Evolutionary conservation across 2,797 vertebrate genomes (phyloP).

Genomic region (Labroides dimidiatus): DNA sequence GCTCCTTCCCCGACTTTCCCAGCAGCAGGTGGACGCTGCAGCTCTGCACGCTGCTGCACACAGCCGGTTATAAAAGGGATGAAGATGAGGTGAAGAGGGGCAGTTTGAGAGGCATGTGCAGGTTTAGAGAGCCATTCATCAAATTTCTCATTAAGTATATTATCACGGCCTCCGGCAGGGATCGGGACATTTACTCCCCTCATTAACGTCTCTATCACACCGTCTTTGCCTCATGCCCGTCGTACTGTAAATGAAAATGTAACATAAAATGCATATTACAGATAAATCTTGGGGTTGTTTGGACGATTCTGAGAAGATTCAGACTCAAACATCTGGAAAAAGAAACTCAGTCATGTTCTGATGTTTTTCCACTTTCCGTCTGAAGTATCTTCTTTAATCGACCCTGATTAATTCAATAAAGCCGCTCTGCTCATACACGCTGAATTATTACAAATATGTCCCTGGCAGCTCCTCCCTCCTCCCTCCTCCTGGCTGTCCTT

Average conservation of each 20-base stretch:
- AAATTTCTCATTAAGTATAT: constrained; percentile 59
- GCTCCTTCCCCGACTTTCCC: constrained; percentile 34
- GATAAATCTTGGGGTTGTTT: not conserved
- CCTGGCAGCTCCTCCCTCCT: no score
- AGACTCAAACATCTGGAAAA: constrained; percentile 17
- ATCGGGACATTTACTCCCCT: constrained; percentile 35
- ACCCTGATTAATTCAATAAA: constrained; percentile 33
- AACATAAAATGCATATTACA: not conserved
- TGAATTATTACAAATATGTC: not conserved
- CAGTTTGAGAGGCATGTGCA: no score
- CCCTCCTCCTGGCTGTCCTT: constrained; percentile 25
- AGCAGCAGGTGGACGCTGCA: not conserved
- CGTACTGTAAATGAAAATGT: not conserved
- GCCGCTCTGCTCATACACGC: constrained; percentile 13
- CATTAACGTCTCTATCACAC: constrained; percentile 48
- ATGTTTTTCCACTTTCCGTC: not conserved
- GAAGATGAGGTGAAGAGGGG: constrained; percentile 13
- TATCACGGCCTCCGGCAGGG: constrained; percentile 19
- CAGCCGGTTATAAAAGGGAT: constrained; percentile 7
- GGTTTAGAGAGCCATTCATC: constrained; percentile 30
- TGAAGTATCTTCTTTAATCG: constrained; percentile 5
- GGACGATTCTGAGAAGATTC: no score
- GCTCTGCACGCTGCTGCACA: constrained; percentile 39
- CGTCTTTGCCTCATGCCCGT: not conserved
- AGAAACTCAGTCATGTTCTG: not conserved